Base-by-base conservation (phyloP, 2,113 vertebrate genomes). In the Panthera uncia region DNA sequence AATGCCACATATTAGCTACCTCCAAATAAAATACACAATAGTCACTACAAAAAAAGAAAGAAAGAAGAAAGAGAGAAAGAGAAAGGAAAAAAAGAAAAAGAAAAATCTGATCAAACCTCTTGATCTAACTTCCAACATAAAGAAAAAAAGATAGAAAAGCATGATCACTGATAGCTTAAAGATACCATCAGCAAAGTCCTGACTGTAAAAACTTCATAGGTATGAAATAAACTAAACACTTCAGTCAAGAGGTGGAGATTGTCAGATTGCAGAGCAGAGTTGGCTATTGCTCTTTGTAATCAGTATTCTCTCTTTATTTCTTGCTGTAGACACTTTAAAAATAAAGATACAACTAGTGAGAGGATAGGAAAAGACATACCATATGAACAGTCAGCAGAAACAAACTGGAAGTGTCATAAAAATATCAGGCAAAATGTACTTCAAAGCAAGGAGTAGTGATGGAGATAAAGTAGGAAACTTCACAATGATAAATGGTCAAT, bases 301-400 rank as follows among this genome's bases (percentile, higher is more conserved):
- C 76, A 48, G 12, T 84, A n/a, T 83, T 90, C 80, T 74, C 36
- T 48, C 68, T 73, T 80, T 65, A 85, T 31, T 74, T 90, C 36
- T 80, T 63, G 83, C 16, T 76, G 33, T 3, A 89, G 57, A 87
- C 19, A 48, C 82, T 91, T 91, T 21, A 68, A 81, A 94, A 74
- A 74, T n/a, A 82, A 91, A 57, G 81, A 86, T 66, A 86, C 55
- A 91, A 94, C 69, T 21, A 85, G 23, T 61, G 48, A 86, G 89
- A 76, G n/a, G 18, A 68, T 4, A 19, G 52, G 48, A 68, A 92
- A 97, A 86, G 48, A 82, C 33, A 88, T 16, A 38, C 10, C 38
- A 76, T 6, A 23, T 16, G 68, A 80, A 79, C 25, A 63, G 38
- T n/a, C 63, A 71, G 38, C 33, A 57, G 18, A 68, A 81, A 18